Conservation (phyloP, 2,888 invertebrate genomes). For the Ectemnius lituratus region DNA sequence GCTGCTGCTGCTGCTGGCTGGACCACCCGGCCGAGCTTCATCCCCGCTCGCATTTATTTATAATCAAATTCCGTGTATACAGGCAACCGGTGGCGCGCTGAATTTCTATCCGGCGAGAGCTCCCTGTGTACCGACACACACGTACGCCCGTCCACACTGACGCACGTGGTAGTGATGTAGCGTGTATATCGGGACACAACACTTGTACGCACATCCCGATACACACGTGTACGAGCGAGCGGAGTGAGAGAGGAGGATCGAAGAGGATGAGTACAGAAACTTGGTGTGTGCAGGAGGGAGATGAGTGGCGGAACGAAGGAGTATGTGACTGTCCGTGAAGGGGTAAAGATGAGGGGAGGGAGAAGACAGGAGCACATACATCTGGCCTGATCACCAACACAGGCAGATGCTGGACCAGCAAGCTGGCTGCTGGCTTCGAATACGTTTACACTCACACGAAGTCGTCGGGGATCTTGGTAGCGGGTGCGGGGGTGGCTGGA, state of each 20-base stretch:
- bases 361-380: constrained; percentile 15
- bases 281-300: too few relatives aligned
- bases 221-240: background rate
- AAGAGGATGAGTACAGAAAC: background rate
- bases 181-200: constrained; percentile 3
- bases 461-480: constrained; percentile 46
- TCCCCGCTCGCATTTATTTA: constrained; percentile 75
- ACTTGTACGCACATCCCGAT: too few relatives aligned
- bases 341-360: constrained; percentile 14
- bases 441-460: constrained; percentile 30
- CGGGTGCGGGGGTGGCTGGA: constrained; percentile 32
- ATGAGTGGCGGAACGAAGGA: background rate
- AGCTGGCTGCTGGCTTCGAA: background rate
- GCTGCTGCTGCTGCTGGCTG: constrained; percentile 39
- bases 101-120: constrained; percentile 70
- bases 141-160: constrained; percentile 10
- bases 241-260: background rate
- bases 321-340: background rate
- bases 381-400: background rate
- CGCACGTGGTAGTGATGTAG: background rate
- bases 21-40: constrained; percentile 48
- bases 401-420: constrained; percentile 1
- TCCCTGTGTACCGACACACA: constrained; percentile 53
- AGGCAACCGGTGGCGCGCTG: constrained; percentile 70
- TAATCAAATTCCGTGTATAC: constrained; percentile 77